Evolutionary conservation across 2,888 invertebrate species (phyloP).

Genomic region (Pollenia angustigena): DNA sequence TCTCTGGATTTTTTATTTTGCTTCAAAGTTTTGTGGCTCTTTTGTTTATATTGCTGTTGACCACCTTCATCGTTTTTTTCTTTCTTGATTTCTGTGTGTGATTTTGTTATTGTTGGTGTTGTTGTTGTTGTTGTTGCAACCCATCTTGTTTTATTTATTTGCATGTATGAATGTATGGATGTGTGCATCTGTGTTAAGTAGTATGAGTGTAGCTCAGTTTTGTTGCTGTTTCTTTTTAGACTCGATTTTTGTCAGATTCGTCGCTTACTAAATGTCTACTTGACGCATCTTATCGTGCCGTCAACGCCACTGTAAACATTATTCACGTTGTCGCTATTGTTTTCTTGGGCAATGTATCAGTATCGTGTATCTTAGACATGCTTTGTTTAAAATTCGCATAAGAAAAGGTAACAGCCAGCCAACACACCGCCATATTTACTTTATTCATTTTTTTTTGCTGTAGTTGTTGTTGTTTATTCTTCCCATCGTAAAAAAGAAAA

Average conservation of each 20-base stretch:
- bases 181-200: too few relatives aligned
- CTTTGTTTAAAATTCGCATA: slow-evolving; percentile 71
- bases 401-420: slow-evolving; percentile 65
- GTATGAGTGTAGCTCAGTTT: slow-evolving; percentile 39
- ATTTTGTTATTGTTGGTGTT: neutral
- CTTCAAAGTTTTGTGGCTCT: slow-evolving; percentile 30
- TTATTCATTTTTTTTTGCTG: slow-evolving; percentile 34
- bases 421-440: slow-evolving; percentile 71
- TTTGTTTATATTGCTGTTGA: slow-evolving; percentile 53
- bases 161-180: neutral
- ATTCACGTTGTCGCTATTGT: slow-evolving; percentile 74
- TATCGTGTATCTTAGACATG: slow-evolving; percentile 76
- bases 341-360: slow-evolving; percentile 74
- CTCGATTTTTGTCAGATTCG: slow-evolving; percentile 69
- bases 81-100: slow-evolving; percentile 9
- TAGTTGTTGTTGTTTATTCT: neutral
- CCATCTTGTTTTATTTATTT: slow-evolving; percentile 51
- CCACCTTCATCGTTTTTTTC: slow-evolving; percentile 58
- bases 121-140: slow-evolving; percentile 48
- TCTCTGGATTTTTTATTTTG: slow-evolving; percentile 9
- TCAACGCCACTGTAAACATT: slow-evolving; percentile 74
- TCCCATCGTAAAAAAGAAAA: slow-evolving; percentile 26
- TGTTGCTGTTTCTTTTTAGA: slow-evolving; percentile 57
- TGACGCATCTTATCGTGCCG: slow-evolving; percentile 74
- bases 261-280: slow-evolving; percentile 71